Evolutionary conservation across 2,888 invertebrate genomes (phyloP).

Genomic region (Harpagoxenus sublaevis): DNA sequence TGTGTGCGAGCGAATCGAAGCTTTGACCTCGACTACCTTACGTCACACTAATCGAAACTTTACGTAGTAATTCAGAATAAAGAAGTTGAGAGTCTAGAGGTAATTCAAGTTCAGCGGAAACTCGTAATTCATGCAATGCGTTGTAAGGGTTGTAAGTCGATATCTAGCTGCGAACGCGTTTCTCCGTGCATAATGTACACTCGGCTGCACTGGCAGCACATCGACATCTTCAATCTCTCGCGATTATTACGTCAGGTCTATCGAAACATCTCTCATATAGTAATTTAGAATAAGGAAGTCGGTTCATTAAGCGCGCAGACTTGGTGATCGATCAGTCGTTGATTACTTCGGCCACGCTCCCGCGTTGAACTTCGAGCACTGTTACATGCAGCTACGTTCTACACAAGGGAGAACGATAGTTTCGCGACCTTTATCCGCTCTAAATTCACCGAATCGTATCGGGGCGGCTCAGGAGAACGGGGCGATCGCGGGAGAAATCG

Average conservation of each 20-base stretch:
- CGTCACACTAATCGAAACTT: constrained; percentile 53
- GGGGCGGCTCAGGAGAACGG: neutral
- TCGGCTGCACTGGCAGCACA: neutral
- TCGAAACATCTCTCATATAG: constrained; percentile 4
- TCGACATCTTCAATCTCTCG: neutral
- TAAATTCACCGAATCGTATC: neutral
- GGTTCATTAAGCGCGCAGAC: constrained; percentile 24
- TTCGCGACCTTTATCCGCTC: constrained; percentile 34
- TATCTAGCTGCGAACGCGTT: constrained; percentile 16
- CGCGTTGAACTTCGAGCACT: constrained; percentile 5
- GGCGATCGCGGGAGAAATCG: constrained; percentile 19
- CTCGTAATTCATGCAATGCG: constrained; percentile 36
- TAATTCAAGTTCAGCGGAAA: constrained; percentile 41
- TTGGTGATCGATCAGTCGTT: constrained; percentile 24
- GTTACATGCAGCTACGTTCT: constrained; percentile 12
- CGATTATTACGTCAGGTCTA: constrained; percentile 33
- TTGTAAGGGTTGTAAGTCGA: constrained; percentile 35
- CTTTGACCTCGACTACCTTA: constrained; percentile 48
- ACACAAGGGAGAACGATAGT: constrained; percentile 13
- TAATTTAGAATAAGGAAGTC: constrained; percentile 32
- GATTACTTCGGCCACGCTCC: constrained; percentile 18
- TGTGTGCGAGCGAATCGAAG: constrained; percentile 24
- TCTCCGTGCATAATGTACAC: constrained; percentile 12
- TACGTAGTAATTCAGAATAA: constrained; percentile 54
- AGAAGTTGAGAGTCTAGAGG: constrained; percentile 30